These are phyloP conservation scores for Drosophila suboccidentalis DNA, from an alignment of 2,888 invertebrate genomes.

Conservation along the genomic window DNA sequence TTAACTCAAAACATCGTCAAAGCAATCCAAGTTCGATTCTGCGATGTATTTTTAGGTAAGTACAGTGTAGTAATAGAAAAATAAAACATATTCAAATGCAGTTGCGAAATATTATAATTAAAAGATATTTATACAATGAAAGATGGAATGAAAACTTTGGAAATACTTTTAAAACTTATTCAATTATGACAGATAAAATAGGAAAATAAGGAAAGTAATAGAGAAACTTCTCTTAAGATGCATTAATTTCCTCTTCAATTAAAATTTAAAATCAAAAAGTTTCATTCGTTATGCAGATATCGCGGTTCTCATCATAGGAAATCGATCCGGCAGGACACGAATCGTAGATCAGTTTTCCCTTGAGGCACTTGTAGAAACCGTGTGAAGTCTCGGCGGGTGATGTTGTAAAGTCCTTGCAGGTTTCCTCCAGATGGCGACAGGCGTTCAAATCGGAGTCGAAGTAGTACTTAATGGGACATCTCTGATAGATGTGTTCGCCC, in stretches of 20 bases:
- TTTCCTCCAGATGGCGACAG: slow-evolving; percentile 1
- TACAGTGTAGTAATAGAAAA: neutral
- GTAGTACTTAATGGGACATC: slow-evolving; percentile 19
- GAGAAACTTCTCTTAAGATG: too few relatives aligned
- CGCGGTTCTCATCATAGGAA: slow-evolving; percentile 8
- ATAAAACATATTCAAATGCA: neutral
- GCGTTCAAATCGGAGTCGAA: neutral
- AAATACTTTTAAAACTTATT: neutral
- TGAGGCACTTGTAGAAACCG: slow-evolving; percentile 17
- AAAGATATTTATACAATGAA: neutral
- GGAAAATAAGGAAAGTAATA: neutral
- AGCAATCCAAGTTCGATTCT: too few relatives aligned
- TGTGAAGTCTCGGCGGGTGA: slow-evolving; percentile 1
- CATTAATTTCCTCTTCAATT: too few relatives aligned
- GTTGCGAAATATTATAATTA: neutral
- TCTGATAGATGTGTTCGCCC: slow-evolving; percentile 9
- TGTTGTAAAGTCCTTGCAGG: neutral
- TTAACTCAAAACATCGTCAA: too few relatives aligned
- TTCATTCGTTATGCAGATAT: neutral
- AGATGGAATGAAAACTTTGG: neutral
- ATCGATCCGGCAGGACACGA: neutral
- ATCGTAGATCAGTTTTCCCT: neutral
- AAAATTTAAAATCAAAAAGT: neutral
- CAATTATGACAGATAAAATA: neutral
- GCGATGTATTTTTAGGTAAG: too few relatives aligned